A percentile compares a stretch with the other conserved stretches of the same genome.
These are phyloP conservation scores for Geotrupes spiniger DNA, from an alignment of 2,888 invertebrate genomes.

Conservation along the genomic window DNA sequence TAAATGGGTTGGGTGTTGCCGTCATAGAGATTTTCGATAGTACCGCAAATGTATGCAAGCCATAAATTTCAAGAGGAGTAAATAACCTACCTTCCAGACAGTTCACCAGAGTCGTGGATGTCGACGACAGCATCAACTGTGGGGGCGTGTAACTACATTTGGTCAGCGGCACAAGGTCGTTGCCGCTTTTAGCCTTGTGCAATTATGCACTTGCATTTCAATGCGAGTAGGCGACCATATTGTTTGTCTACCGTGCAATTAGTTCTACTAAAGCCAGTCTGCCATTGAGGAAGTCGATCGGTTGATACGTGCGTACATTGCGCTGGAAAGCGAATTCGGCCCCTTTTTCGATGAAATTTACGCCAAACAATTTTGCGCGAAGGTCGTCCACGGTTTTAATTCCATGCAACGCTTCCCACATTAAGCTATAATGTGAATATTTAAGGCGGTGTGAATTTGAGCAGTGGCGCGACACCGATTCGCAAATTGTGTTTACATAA, in stretches of 20 bases:
- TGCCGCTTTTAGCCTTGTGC: constrained; percentile 24
- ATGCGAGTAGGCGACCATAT: constrained; percentile 11
- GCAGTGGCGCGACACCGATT: too few relatives aligned
- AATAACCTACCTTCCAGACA: background rate
- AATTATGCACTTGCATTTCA: constrained; percentile 27
- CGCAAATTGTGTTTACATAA: too few relatives aligned
- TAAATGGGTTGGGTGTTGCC: too few relatives aligned
- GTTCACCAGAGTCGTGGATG: constrained; percentile 6
- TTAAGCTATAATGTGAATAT: too few relatives aligned
- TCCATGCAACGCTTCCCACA: too few relatives aligned
- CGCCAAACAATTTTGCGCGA: too few relatives aligned
- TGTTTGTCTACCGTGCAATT: constrained; percentile 3
- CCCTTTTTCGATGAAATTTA: constrained; percentile 1
- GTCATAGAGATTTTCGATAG: too few relatives aligned
- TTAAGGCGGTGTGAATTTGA: too few relatives aligned
- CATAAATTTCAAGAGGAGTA: too few relatives aligned
- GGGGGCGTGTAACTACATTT: constrained; percentile 23
- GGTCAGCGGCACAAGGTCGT: constrained; percentile 26
- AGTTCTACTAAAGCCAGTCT: constrained; percentile 2
- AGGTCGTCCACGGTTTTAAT: too few relatives aligned
- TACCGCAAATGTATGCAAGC: too few relatives aligned
- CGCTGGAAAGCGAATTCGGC: background rate
- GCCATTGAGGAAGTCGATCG: background rate
- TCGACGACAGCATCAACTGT: constrained; percentile 1
- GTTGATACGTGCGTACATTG: background rate